phyloP scores from a whole-genome alignment of 2,113 vertebrate genomes.

The Aythya baeri region DNA sequence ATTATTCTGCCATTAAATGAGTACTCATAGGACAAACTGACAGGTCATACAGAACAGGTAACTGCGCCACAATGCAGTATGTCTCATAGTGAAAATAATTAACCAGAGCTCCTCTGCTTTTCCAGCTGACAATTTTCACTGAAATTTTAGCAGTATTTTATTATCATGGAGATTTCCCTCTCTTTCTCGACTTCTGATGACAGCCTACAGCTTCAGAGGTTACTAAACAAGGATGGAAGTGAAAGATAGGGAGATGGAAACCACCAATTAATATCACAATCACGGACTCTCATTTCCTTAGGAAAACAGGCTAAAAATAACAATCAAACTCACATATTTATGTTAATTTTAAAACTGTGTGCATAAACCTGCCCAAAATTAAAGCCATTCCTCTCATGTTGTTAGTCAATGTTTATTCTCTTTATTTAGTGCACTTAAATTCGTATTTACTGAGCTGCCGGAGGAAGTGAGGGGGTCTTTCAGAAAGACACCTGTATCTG shows the following conservation, averaged over 20 bases:
- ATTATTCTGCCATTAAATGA: not conserved
- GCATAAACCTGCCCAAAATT: not conserved
- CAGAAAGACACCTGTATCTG: not conserved
- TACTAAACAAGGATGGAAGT: not conserved
- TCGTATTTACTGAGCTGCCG: not conserved
- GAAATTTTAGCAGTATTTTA: not conserved
- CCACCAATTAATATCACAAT: not conserved
- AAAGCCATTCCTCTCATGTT: not conserved
- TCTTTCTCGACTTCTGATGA: not conserved
- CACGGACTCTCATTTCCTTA: not conserved
- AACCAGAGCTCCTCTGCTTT: not conserved
- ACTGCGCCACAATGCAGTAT: not conserved
- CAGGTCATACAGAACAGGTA: not conserved
- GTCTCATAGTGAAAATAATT: not conserved
- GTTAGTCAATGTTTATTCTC: not conserved
- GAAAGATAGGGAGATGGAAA: not conserved
- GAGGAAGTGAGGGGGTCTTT: not conserved
- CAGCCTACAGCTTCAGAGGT: not conserved
- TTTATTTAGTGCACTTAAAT: conserved; percentile 1
- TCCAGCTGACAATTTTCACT: not conserved
- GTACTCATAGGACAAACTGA: not conserved
- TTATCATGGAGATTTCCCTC: not conserved
- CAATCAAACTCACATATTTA: not conserved
- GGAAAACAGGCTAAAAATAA: not conserved
- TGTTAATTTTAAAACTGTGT: not conserved